Evolutionary conservation across 1,140 invertebrate genomes (phyloP), one percentile per base, ranked within the genome.

Genomic region (Euura lappo): DNA sequence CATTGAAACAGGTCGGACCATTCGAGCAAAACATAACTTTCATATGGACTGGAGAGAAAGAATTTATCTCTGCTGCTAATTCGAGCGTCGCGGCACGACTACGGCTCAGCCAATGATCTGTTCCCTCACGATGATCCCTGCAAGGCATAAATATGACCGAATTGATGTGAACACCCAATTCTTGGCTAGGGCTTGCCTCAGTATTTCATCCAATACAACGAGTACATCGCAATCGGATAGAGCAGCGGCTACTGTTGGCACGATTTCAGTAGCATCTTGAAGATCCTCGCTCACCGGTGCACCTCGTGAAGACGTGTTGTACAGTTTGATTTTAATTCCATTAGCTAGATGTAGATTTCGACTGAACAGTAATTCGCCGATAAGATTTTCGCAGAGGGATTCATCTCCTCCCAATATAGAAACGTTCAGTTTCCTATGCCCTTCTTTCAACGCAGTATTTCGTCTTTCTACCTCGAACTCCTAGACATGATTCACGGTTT

Each of bases 11-110:
- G 45, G 65, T 73, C 46, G 75, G 72, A 10, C 78, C 76, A 28
- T 46, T 75, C 11, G 78, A 77, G 44, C 79, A 80, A 44, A 80
- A 79, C 42, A 80, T 75, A 5, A 80, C 43, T 73, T 77, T 80
- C 75, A 80, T 78, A 42, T 76, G 13, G 6, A 69, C 46, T 6
- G 76, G 68, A 2, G 78, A 75, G 64, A 75, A 47, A 51, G 73
- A 13, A 67, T 80, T 79, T 65, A 80, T 76, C 44, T 78, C 46
- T 2, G 60, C n/a, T 28, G 74, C 75, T 45, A 80, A 47, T 45
- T 76, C 46, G 67, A 68, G 65, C 28, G 65, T 71, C 10, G 4
- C 3, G 13, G 74, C 69, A 68, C 76, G 76, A 70, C 79, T 79
- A 45, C 72, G 68, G 5, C 69, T 10, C 42, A 79, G 64, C 74